Percentiles rank a stretch among this genome's conserved stretches.
These are phyloP conservation scores for Polypedilum vanderplanki DNA, from an alignment of 1,140 invertebrate genomes.

Conservation along the genomic window DNA sequence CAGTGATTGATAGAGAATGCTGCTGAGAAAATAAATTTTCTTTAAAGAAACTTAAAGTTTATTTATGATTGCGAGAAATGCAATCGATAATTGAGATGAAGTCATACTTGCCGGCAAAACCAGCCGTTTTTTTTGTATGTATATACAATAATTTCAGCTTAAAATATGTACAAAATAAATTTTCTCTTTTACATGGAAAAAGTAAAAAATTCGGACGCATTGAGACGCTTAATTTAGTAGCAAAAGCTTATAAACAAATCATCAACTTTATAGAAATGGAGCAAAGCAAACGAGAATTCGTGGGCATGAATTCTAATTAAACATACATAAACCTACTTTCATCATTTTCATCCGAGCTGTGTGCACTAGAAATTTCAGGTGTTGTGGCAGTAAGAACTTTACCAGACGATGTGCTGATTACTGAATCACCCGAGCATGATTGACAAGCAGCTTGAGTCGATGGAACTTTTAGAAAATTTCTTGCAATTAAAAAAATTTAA, in stretches of 20 bases:
- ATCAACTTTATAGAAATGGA: neutral
- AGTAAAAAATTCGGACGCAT: neutral
- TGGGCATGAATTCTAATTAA: neutral
- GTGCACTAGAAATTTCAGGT: slow-evolving; percentile 41
- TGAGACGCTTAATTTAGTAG: neutral
- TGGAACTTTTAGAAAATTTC: slow-evolving; percentile 46
- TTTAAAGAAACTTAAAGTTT: slow-evolving; percentile 8
- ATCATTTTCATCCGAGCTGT: slow-evolving; percentile 42
- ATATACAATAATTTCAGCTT: neutral
- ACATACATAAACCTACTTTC: slow-evolving; percentile 17
- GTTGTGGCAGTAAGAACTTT: slow-evolving; percentile 41
- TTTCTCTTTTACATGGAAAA: neutral
- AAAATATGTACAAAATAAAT: neutral
- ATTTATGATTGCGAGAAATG: neutral
- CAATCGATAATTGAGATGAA: neutral
- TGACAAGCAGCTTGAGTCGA: slow-evolving; percentile 37
- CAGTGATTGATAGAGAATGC: neutral
- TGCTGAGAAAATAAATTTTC: neutral
- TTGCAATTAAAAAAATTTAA: neutral
- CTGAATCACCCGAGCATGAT: slow-evolving; percentile 48
- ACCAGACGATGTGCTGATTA: slow-evolving; percentile 43
- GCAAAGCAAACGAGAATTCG: neutral
- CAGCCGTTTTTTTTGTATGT: neutral
- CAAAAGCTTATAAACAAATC: slow-evolving; percentile 11
- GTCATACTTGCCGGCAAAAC: no score